phyloP scores from a whole-genome alignment of 2,113 vertebrate genomes.

The Atrichornis clamosus region DNA sequence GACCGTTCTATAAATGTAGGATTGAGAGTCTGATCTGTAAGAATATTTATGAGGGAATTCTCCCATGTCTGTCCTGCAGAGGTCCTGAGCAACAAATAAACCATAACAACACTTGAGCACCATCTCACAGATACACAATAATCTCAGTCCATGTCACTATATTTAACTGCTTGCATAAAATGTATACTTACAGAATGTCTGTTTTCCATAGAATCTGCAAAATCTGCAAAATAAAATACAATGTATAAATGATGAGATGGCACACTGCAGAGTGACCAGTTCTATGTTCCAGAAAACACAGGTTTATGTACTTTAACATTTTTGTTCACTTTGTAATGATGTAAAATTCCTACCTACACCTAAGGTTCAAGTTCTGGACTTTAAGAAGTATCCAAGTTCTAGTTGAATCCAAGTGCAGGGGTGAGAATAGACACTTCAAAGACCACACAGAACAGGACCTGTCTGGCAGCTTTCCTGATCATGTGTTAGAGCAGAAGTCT shows the following conservation, averaged over 20 bases:
- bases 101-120: not conserved
- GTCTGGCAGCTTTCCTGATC: not conserved
- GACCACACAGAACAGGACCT: not conserved
- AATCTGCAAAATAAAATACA: conserved; percentile 72
- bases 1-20: not conserved
- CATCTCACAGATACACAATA: not conserved
- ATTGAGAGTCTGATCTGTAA: not conserved
- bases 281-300: not conserved
- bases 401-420: not conserved
- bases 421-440: not conserved
- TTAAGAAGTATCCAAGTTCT: not conserved
- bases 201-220: conserved; percentile 72
- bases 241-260: not conserved
- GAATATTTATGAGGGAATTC: not conserved
- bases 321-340: not conserved
- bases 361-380: not conserved
- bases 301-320: not conserved
- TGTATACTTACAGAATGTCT: conserved; percentile 73
- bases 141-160: not conserved
- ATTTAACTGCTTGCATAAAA: not conserved
- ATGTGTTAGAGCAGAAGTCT: not conserved
- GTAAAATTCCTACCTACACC: not conserved
- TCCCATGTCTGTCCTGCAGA: not conserved
- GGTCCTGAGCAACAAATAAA: not conserved
- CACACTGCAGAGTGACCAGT: not conserved